Conservation (phyloP, 1,140 invertebrate genomes). For the Orchestia grillus region DNA sequence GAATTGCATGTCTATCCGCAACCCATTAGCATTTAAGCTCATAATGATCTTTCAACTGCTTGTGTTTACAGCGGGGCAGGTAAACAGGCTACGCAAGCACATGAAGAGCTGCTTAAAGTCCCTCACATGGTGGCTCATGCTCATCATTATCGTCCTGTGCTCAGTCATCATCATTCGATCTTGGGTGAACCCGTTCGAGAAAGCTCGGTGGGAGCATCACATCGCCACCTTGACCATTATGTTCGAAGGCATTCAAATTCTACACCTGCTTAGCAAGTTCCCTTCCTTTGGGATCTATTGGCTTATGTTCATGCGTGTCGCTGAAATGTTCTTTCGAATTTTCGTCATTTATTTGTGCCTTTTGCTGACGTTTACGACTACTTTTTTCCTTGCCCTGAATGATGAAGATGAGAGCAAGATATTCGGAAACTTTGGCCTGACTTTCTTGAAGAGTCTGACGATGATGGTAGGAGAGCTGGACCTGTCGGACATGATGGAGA, state of each 20-base stretch:
- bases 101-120: background rate
- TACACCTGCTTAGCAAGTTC: conserved; percentile 73
- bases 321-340: conserved; percentile 65
- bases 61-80: conserved; percentile 15
- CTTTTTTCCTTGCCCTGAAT: conserved; percentile 74
- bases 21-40: background rate
- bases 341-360: conserved; percentile 74
- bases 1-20: background rate
- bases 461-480: conserved; percentile 77
- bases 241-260: conserved; percentile 74
- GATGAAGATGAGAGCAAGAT: conserved; percentile 71
- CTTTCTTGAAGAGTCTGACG: conserved; percentile 73
- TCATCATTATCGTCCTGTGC: conserved; percentile 29
- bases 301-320: conserved; percentile 57
- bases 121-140: conserved; percentile 36
- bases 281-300: conserved; percentile 57
- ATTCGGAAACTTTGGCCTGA: conserved; percentile 70
- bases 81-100: conserved; percentile 23
- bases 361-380: conserved; percentile 75
- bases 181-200: background rate
- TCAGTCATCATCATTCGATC: conserved; percentile 31
- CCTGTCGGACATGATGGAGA: conserved; percentile 69
- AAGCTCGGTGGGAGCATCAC: conserved; percentile 72
- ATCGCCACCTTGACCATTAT: conserved; percentile 73
- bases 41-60: conserved; percentile 39